Conservation (phyloP, 2,113 vertebrate genomes). For the Spheniscus mendiculus region DNA sequence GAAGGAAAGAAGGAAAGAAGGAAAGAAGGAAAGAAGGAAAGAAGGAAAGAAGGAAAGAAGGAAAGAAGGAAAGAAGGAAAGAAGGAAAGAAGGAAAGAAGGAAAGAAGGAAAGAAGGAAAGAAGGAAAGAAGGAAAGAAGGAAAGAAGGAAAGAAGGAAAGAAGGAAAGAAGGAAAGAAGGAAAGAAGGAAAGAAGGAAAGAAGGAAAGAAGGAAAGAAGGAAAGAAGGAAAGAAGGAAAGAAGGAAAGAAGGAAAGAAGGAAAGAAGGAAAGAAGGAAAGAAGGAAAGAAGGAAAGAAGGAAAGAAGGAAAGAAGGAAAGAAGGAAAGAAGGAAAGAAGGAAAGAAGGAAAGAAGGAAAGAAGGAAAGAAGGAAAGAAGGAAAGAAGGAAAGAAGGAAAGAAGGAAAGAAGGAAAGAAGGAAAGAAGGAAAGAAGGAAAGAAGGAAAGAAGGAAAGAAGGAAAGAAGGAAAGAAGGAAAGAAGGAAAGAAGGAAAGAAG, state of each 20-base stretch:
- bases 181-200: not conserved
- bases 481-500: not conserved
- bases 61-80: not conserved
- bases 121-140: not conserved
- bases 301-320: not conserved
- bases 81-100: not conserved
- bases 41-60: not conserved
- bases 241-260: not conserved
- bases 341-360: not conserved
- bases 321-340: not conserved
- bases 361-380: not conserved
- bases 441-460: not conserved
- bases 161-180: not conserved
- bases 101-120: not conserved
- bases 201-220: not conserved
- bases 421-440: not conserved
- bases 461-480: not conserved
- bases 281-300: not conserved
- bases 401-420: not conserved
- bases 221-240: not conserved
- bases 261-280: not conserved
- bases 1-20: not conserved
- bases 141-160: not conserved
- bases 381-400: not conserved
- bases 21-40: not conserved